phyloP scores from a whole-genome alignment of 2,888 invertebrate genomes.

The Meteorus cinctellus region DNA sequence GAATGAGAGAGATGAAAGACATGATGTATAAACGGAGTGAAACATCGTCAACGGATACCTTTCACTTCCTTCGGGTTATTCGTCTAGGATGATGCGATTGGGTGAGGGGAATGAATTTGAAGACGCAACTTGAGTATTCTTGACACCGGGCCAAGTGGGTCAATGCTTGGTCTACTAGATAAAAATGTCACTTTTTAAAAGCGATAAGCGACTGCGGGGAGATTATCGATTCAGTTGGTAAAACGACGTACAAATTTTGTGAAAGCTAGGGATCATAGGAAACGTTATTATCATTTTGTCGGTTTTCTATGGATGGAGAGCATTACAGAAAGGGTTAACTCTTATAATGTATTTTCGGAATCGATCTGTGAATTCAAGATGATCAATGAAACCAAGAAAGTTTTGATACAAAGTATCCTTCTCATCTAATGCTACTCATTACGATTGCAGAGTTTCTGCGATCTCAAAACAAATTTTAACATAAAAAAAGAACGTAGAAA shows the following conservation, averaged over 20 bases:
- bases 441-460: too few species aligned
- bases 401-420: too few species aligned
- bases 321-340: too few species aligned
- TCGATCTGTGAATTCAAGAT: too few species aligned
- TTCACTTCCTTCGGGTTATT: not conserved
- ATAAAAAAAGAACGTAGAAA: too few species aligned
- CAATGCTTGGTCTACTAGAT: conserved; percentile 30
- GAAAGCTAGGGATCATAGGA: not conserved
- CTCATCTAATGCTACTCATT: too few species aligned
- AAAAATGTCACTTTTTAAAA: conserved; percentile 29
- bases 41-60: conserved; percentile 25
- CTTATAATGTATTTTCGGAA: too few species aligned
- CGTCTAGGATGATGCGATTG: conserved; percentile 12
- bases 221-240: conserved; percentile 25
- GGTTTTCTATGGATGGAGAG: too few species aligned
- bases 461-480: too few species aligned
- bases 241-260: conserved; percentile 7
- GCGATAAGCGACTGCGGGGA: conserved; percentile 12
- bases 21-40: not conserved
- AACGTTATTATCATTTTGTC: too few species aligned
- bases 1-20: not conserved
- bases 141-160: conserved; percentile 51
- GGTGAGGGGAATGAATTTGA: conserved; percentile 10
- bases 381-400: too few species aligned
- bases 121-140: conserved; percentile 26